A percentile compares a stretch with the other conserved stretches of the same genome.
These are phyloP conservation scores for Barbus barbus DNA, from an alignment of 2,113 vertebrate genomes.

Conservation along the genomic window DNA sequence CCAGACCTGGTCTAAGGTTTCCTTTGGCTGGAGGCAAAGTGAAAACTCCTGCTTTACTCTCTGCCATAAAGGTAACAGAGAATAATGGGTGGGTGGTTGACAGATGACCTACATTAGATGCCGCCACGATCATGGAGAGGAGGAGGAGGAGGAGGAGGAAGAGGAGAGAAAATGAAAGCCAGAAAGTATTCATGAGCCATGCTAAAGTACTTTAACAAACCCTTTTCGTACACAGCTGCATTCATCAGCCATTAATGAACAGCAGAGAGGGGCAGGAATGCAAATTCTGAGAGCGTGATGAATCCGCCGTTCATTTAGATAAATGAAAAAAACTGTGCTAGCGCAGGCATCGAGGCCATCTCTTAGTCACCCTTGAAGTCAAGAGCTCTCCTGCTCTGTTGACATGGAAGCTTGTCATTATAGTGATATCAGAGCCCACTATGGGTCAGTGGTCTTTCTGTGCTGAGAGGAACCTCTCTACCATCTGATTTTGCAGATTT, in stretches of 20 bases:
- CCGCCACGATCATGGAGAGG: background rate
- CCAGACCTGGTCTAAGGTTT: constrained; percentile 54
- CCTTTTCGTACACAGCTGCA: constrained; percentile 22
- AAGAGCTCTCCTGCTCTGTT: constrained; percentile 26
- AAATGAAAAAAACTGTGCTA: constrained; percentile 17
- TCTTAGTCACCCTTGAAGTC: constrained; percentile 31
- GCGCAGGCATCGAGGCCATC: constrained; percentile 15
- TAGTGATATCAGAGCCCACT: constrained; percentile 24
- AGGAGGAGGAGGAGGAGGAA: background rate
- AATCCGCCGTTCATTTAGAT: constrained; percentile 15
- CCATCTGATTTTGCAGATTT: background rate
- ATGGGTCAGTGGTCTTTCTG: constrained; percentile 14
- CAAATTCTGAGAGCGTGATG: constrained; percentile 1
- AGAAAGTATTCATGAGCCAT: constrained; percentile 51
- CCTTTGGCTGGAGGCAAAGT: constrained; percentile 46
- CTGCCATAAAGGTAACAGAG: constrained; percentile 56
- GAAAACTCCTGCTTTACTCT: constrained; percentile 47
- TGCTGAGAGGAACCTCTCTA: background rate
- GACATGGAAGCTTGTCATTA: constrained; percentile 38
- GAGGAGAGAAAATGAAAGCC: constrained; percentile 30
- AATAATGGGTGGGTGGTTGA: constrained; percentile 60
- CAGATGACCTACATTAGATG: constrained; percentile 46
- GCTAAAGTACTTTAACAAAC: constrained; percentile 49
- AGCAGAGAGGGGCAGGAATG: constrained; percentile 12
- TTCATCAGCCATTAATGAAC: constrained; percentile 48